phyloP scores from a whole-genome alignment of 2,888 invertebrate species.

The Scotopteryx bipunctaria region DNA sequence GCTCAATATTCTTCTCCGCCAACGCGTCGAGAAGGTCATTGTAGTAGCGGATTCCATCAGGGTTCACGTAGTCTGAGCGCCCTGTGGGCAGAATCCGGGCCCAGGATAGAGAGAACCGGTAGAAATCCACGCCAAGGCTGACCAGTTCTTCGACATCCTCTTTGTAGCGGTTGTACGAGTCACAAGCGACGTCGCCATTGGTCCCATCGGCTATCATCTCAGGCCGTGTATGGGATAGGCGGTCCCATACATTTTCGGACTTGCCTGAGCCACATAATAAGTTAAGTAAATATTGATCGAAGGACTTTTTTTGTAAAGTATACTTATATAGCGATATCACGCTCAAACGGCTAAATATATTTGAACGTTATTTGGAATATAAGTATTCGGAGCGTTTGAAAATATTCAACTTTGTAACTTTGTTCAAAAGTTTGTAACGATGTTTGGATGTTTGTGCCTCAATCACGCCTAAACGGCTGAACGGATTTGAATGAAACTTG shows the following conservation, averaged over 20 bases:
- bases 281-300: neutral
- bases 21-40: constrained; percentile 85
- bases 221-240: constrained; percentile 75
- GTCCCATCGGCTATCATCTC: constrained; percentile 84
- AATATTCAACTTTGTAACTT: too few species aligned
- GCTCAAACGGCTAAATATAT: too few species aligned
- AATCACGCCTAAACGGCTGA: too few species aligned
- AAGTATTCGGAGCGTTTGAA: too few species aligned
- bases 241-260: constrained; percentile 86
- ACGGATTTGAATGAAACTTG: too few species aligned
- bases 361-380: too few species aligned
- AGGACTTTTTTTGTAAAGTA: too few species aligned
- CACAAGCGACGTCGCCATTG: constrained; percentile 87
- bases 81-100: constrained; percentile 85
- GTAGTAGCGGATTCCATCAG: constrained; percentile 86
- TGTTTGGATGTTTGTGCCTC: too few species aligned
- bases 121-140: constrained; percentile 81
- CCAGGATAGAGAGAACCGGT: constrained; percentile 85
- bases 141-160: constrained; percentile 82
- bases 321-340: too few species aligned
- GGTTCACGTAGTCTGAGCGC: constrained; percentile 79
- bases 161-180: constrained; percentile 86
- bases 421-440: too few species aligned
- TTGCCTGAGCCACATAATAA: constrained; percentile 65
- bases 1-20: constrained; percentile 84